Percentiles rank a stretch among this genome's conserved stretches.
phyloP scores from a whole-genome alignment of 30 jellyfish, hydroid and myxozoan genomes.

The Euphysa ruthae region DNA sequence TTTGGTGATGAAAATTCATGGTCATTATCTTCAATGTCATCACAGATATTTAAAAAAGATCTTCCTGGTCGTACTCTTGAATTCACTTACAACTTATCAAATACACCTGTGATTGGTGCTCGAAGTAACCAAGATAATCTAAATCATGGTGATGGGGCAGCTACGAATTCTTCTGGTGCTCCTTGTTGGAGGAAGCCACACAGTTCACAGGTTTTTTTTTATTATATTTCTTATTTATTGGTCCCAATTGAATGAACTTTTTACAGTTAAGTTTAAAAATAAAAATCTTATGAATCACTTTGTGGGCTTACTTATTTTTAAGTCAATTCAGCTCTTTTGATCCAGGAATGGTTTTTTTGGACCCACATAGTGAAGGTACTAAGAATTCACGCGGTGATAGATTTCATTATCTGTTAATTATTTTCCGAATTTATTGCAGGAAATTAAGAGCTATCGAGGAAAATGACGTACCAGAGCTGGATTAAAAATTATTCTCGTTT shows the following conservation, averaged over 20 bases:
- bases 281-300: too few relatives aligned
- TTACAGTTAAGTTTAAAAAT: too few relatives aligned
- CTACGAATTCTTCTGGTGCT: constrained; percentile 48
- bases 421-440: too few relatives aligned
- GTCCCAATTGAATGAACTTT: not conserved
- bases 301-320: too few relatives aligned
- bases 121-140: constrained; percentile 47
- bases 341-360: too few relatives aligned
- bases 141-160: constrained; percentile 40
- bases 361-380: too few relatives aligned
- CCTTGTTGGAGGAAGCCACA: constrained; percentile 96
- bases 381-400: too few relatives aligned
- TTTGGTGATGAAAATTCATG: constrained; percentile 78
- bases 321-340: too few relatives aligned
- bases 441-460: too few relatives aligned
- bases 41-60: constrained; percentile 75
- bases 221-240: not conserved
- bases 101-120: constrained; percentile 96
- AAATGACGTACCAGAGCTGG: too few relatives aligned
- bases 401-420: too few relatives aligned
- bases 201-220: constrained; percentile 76
- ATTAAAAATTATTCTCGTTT: too few relatives aligned
- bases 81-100: constrained; percentile 80
- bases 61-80: constrained; percentile 97
- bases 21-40: constrained; percentile 40